These are phyloP conservation scores for Parotocinclus haroldoi DNA, from an alignment of 2,797 vertebrate genomes.

Conservation along the genomic window DNA sequence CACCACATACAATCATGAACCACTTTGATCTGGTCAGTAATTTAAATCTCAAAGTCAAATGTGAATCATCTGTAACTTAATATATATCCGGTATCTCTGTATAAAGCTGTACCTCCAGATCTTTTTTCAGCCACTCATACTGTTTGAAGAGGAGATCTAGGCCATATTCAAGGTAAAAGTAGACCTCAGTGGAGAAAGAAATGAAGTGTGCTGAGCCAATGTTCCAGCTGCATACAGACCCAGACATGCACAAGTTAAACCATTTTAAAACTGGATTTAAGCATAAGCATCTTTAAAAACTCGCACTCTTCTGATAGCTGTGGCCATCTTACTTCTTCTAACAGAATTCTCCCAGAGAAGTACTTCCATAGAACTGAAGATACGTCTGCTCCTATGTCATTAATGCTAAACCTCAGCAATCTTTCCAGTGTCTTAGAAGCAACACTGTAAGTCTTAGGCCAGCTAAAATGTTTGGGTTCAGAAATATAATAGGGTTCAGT, in stretches of 20 bases:
- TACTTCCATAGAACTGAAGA: neutral
- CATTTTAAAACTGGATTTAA: neutral
- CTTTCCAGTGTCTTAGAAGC: slow-evolving; percentile 14
- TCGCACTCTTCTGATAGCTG: neutral
- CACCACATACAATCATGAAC: too few relatives aligned
- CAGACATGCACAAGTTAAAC: slow-evolving; percentile 15
- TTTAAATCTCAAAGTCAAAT: too few relatives aligned
- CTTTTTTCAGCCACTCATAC: slow-evolving; percentile 78
- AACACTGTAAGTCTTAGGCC: slow-evolving; percentile 1
- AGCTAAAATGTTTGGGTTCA: neutral
- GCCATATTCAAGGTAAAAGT: slow-evolving; percentile 80
- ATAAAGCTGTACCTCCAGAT: slow-evolving; percentile 73
- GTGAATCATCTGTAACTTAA: too few relatives aligned
- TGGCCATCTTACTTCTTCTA: neutral
- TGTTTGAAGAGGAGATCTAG: slow-evolving; percentile 77
- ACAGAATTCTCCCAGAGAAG: neutral
- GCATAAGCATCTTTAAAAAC: neutral
- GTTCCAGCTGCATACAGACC: slow-evolving; percentile 75
- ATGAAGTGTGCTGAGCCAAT: slow-evolving; percentile 82
- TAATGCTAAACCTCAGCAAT: slow-evolving; percentile 10
- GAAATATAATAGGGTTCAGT: neutral
- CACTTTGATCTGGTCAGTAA: too few relatives aligned
- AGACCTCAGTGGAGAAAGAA: slow-evolving; percentile 87
- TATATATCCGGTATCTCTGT: too few relatives aligned
- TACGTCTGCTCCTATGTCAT: slow-evolving; percentile 13